These are phyloP conservation scores for Elaphurus davidianus DNA, from an alignment of 2,113 vertebrate species.

Conservation along the genomic window DNA sequence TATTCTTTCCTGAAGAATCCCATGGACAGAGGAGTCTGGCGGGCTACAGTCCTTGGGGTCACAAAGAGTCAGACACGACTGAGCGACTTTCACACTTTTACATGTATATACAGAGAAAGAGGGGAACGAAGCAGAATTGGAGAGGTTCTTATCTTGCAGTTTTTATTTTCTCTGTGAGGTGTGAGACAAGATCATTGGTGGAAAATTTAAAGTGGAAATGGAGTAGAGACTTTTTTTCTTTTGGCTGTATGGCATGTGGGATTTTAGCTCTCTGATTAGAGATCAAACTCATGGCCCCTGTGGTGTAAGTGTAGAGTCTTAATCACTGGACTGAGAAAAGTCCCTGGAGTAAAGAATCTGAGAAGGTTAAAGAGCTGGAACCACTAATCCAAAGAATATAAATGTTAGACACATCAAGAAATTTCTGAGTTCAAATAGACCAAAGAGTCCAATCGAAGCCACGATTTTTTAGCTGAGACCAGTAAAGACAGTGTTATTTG, in stretches of 20 bases:
- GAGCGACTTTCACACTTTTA: not conserved
- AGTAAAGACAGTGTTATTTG: not conserved
- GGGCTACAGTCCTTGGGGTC: not conserved
- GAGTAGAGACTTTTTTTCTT: not conserved
- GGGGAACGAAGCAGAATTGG: not conserved
- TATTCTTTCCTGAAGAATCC: not conserved
- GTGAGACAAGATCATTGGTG: not conserved
- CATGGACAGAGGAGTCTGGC: rapidly evolving
- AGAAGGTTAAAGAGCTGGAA: not conserved
- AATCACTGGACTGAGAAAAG: not conserved
- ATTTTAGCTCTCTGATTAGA: not conserved
- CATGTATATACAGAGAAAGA: rapidly evolving
- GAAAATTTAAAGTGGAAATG: not conserved
- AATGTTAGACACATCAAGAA: no score
- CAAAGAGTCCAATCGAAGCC: not conserved
- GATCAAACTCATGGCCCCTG: not conserved
- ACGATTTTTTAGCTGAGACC: not conserved
- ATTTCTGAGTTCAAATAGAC: not conserved
- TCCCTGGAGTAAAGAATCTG: not conserved
- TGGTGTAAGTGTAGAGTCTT: not conserved
- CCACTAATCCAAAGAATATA: not conserved
- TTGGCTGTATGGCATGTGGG: not conserved
- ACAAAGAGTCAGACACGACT: not conserved
- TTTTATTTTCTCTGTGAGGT: not conserved
- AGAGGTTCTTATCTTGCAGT: not conserved